A percentile compares a stretch with the other conserved stretches of the same genome.
These are phyloP conservation scores for Myotis pilosus DNA, from an alignment of 2,797 vertebrate genomes.

Conservation along the genomic window DNA sequence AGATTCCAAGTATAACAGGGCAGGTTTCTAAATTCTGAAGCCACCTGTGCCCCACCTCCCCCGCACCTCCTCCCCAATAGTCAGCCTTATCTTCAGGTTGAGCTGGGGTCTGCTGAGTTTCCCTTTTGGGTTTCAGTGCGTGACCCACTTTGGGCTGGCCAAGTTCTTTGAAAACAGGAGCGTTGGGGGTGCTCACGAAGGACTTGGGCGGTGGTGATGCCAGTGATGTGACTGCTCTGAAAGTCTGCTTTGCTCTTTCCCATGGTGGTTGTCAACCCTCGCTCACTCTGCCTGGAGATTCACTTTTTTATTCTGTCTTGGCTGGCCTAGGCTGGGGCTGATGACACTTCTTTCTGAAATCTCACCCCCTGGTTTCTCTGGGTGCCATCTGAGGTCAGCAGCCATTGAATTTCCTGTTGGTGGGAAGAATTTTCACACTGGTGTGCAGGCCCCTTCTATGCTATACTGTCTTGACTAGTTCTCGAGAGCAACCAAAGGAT, in stretches of 20 bases:
- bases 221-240: constrained; percentile 1
- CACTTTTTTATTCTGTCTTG: background rate
- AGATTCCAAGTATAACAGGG: constrained; percentile 49
- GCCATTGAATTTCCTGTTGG: background rate
- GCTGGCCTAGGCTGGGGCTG: background rate
- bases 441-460: background rate
- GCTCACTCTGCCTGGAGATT: background rate
- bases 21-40: constrained; percentile 55
- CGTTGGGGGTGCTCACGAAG: background rate
- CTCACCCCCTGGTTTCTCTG: background rate
- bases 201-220: background rate
- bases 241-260: constrained; percentile 26
- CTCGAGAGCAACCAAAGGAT: background rate
- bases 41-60: background rate
- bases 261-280: background rate
- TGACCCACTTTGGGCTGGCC: constrained; percentile 64
- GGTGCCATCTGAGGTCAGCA: background rate
- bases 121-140: constrained; percentile 50
- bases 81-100: constrained; percentile 36
- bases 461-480: background rate
- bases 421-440: constrained; percentile 6
- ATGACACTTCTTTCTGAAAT: constrained; percentile 15
- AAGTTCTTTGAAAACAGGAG: constrained; percentile 59
- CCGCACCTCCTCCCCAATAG: background rate
- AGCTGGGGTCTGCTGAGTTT: constrained; percentile 57